Percentiles rank a stretch among this genome's conserved stretches.
Evolutionary conservation across 2,888 invertebrate genomes (phyloP).

Genomic region (Pyrochroa serraticornis): DNA sequence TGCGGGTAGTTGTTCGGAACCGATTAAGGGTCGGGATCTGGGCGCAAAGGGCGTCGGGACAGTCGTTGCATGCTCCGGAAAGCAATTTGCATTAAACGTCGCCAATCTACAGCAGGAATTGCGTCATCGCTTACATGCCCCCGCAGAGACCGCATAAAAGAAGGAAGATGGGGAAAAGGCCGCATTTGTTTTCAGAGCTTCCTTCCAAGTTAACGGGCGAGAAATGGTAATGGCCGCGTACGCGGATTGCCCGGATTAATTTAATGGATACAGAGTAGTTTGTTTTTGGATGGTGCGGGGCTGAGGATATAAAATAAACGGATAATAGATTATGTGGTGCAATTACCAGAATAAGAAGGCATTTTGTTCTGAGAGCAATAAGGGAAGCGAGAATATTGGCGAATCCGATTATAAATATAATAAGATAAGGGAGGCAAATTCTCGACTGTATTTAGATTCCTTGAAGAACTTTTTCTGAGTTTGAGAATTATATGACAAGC

Average conservation of each 20-base stretch:
- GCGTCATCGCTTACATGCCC: background rate
- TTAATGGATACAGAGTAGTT: constrained; percentile 1
- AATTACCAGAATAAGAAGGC: too few relatives aligned
- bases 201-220: background rate
- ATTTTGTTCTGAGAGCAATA: too few relatives aligned
- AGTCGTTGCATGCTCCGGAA: background rate
- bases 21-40: constrained; percentile 2
- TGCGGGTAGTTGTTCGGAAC: background rate
- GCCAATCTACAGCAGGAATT: constrained; percentile 4
- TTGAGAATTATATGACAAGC: too few relatives aligned
- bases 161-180: constrained; percentile 4
- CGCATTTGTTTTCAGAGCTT: background rate
- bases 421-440: too few relatives aligned
- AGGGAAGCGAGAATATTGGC: too few relatives aligned
- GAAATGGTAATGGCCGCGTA: background rate
- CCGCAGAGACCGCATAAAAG: background rate
- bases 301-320: background rate
- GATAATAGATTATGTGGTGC: background rate
- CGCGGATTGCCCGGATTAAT: constrained; percentile 5
- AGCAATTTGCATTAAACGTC: constrained; percentile 10
- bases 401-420: too few relatives aligned
- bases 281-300: background rate
- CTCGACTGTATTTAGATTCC: too few relatives aligned
- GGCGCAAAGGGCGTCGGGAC: background rate
- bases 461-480: too few relatives aligned